Evolutionary conservation across 2,888 invertebrate genomes (phyloP).

Genomic region (Limenitis arthemis): DNA sequence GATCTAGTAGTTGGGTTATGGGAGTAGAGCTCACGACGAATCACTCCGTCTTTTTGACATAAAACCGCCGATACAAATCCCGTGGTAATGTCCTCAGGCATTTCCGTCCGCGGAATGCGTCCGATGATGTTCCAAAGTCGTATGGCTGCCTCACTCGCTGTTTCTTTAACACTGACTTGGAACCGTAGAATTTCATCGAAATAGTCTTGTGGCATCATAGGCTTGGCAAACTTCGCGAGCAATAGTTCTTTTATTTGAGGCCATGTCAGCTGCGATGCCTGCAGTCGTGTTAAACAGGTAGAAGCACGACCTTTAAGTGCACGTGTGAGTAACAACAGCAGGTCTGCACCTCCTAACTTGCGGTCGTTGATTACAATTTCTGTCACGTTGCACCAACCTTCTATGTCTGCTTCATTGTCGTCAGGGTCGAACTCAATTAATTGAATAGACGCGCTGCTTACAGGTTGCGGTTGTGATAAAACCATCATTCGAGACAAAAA

Average conservation of each 20-base stretch:
- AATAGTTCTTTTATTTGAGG: slow-evolving; percentile 19
- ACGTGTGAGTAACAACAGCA: slow-evolving; percentile 15
- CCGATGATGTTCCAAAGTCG: slow-evolving; percentile 16
- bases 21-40: slow-evolving; percentile 21
- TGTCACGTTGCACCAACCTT: slow-evolving; percentile 13
- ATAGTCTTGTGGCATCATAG: slow-evolving; percentile 24
- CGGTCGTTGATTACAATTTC: slow-evolving; percentile 13
- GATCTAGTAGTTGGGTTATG: slow-evolving; percentile 12
- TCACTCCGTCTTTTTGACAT: slow-evolving; percentile 16
- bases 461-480: background rate
- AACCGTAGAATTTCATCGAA: slow-evolving; percentile 25
- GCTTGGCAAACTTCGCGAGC: slow-evolving; percentile 24
- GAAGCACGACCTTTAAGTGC: slow-evolving; percentile 21
- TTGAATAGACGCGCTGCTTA: background rate
- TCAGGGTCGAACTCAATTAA: slow-evolving; percentile 13
- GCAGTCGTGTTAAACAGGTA: slow-evolving; percentile 21
- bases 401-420: slow-evolving; percentile 12
- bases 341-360: slow-evolving; percentile 17
- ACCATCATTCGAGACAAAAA: background rate
- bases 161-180: slow-evolving; percentile 17
- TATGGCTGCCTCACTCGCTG: slow-evolving; percentile 15
- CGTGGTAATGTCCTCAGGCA: slow-evolving; percentile 19
- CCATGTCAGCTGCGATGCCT: slow-evolving; percentile 20
- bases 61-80: slow-evolving; percentile 19
- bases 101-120: slow-evolving; percentile 11